A percentile compares a stretch with the other conserved stretches of the same genome.
phyloP scores from a whole-genome alignment of 2,888 invertebrate genomes.

The Vanessa cardui region DNA sequence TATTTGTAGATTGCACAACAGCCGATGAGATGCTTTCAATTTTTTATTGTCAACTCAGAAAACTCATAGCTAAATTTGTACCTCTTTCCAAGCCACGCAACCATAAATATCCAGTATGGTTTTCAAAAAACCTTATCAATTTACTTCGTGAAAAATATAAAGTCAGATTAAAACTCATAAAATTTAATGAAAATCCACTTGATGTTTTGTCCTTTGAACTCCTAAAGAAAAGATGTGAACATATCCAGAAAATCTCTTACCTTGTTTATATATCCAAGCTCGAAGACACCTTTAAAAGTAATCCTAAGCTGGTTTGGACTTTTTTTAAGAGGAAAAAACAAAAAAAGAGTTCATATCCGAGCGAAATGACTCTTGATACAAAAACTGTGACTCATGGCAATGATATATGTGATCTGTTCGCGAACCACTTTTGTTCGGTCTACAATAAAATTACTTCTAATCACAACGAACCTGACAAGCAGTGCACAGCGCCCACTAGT shows the following conservation, averaged over 20 bases:
- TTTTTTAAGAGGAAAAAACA: no score
- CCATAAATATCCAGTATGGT: not conserved
- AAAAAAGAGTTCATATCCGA: no score
- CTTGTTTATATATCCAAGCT: not conserved
- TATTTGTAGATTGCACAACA: not conserved
- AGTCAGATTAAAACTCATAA: not conserved
- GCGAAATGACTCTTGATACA: no score
- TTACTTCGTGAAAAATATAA: constrained; percentile 2
- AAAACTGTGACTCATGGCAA: no score
- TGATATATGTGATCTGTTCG: no score
- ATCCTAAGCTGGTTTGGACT: no score
- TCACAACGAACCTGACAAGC: no score
- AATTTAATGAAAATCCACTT: constrained; percentile 4
- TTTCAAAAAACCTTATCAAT: constrained; percentile 1
- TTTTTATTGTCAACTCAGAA: not conserved
- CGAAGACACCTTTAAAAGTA: not conserved
- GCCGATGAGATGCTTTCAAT: not conserved
- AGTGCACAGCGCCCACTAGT: no score
- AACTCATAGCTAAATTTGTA: not conserved
- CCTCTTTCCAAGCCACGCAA: not conserved
- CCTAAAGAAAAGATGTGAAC: not conserved
- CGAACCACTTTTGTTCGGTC: no score
- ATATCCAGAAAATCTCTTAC: not conserved
- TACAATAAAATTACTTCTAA: no score
- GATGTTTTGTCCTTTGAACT: constrained; percentile 3